Base-by-base conservation (phyloP, 2,113 vertebrate species). In the Speoplatyrhinus poulsoni region DNA sequence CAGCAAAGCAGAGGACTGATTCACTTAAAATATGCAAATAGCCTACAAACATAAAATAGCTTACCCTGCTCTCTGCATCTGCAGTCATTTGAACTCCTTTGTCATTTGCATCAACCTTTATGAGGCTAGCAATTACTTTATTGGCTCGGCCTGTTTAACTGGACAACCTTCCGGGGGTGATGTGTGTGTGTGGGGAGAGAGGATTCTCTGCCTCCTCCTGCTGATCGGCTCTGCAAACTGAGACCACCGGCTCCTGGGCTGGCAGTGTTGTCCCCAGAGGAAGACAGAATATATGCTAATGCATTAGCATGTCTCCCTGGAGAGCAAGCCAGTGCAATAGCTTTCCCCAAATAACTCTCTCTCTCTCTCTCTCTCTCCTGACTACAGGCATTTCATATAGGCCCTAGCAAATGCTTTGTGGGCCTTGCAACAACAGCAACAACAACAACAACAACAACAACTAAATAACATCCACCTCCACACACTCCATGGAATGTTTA, bases 221-320 rank as follows among this genome's bases (percentile, higher is more conserved):
- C 19, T n/a, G 54, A 8, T 8, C 36, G 36, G 36, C 36, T 41
- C 36, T 7, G 54, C 46, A 50, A 46, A 10, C 49, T 49, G 9
- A 54, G 57, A 26, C 26, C 26, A 26, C 26, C 26, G 26, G 26
- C 26, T 26, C 26, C 26, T 26, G 26, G 9, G 19, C 26, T 26
- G 8, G 7, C 16, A 19, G 26, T 26, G 26, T 55, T 32, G 17
- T 12, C 70, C 56, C 33, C 46, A 16, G 16, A 41, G 52, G n/a
- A 9, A 6, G 52, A 10, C 62, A 60, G 49, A 55, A 60, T 65
- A 46, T 50, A 69, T 52, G 55, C 48, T 52, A 56, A 26, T 26
- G 26, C 26, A 26, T 26, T 26, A 26, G 26, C 26, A 26, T 26
- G 26, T 26, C 26, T 26, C 26, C 26, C 26, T 26, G 26, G 26